phyloP scores from a whole-genome alignment of 92 coral and sea anemone genomes.

The Heteractis magnifica region DNA sequence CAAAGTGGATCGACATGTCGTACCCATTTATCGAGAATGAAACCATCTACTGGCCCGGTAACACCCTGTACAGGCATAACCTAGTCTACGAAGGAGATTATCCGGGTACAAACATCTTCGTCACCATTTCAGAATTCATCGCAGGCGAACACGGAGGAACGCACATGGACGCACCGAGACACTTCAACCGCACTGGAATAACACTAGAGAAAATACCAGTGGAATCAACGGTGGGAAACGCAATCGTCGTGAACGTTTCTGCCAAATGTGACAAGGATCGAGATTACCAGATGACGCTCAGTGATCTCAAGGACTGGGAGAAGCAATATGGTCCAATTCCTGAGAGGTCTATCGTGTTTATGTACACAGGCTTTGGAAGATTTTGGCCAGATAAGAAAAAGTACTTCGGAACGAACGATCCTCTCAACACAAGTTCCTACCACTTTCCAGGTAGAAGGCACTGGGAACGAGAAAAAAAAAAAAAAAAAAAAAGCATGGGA shows the following conservation, averaged over 20 bases:
- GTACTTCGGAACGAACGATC: constrained; percentile 56
- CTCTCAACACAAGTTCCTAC: constrained; percentile 38
- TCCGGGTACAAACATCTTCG: background rate
- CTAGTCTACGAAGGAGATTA: background rate
- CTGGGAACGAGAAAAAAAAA: background rate
- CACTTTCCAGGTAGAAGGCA: constrained; percentile 69
- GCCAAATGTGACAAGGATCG: background rate
- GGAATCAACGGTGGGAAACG: background rate
- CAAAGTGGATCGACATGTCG: constrained; percentile 9
- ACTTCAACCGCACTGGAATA: background rate
- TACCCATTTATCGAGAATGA: background rate
- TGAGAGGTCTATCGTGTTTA: constrained; percentile 52
- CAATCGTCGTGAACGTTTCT: background rate
- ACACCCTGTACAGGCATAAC: background rate
- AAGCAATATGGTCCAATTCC: constrained; percentile 48
- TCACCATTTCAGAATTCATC: background rate
- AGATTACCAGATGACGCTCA: background rate
- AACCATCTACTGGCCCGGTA: constrained; percentile 11
- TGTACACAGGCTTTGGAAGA: constrained; percentile 58
- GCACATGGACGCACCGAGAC: background rate
- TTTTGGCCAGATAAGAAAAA: constrained; percentile 55
- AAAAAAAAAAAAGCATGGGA: too few relatives aligned
- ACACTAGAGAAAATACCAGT: background rate
- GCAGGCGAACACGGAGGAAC: constrained; percentile 9
- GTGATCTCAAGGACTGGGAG: constrained; percentile 45